Evolutionary conservation across 2,888 invertebrate genomes (phyloP), one percentile per base, ranked within the genome.

Genomic region (Baccha elongata): DNA sequence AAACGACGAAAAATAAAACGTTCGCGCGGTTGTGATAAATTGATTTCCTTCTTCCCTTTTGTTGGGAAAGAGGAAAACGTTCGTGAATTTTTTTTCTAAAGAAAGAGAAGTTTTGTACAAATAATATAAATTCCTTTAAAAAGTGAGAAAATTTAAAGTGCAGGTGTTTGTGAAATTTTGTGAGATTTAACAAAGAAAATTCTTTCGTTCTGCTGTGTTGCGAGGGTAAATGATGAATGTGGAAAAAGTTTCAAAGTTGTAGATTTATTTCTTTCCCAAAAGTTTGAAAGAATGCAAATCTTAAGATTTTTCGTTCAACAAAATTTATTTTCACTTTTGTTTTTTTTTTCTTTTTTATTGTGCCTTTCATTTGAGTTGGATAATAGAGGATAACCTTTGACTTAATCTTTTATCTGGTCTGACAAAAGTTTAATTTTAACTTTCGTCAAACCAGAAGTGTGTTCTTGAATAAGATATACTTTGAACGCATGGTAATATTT

Each of bases 11-110:
- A 48, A 32, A 35, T 23, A 46, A 76, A 69, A 64, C 32, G 62
- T 69, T 58, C 53, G 44, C 68, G 46, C 55, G 71, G 42, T 71
- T 71, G 46, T 71, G 71, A 71, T 71, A 76, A 76, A 76, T 76
- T 76, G 71, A 76, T 71, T 71, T 71, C 71, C 64, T 40, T 53
- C n/a, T 55, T 62, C 60, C 37, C 29, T 15, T 46, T 40, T 35
- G n/a, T 40, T 64, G 40, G 26, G 50, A 71, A 23, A 48, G 19
- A 48, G 40, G 55, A 44, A 71, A 69, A 44, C 50, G 17, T 58
- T 71, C 19, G 42, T 50, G 32, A 29, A 78, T 37, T 35, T 52
- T 55, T 32, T 50, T n/a, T 4, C 26, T n/a, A 17, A 21, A 17
- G 6, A 29, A 32, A 35, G 65, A 40, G 50, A 17, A 23, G 19